Percentiles rank a stretch among this genome's conserved stretches.
Evolutionary conservation across 2,113 vertebrate species (phyloP).

Genomic region (Ahaetulla prasina): DNA sequence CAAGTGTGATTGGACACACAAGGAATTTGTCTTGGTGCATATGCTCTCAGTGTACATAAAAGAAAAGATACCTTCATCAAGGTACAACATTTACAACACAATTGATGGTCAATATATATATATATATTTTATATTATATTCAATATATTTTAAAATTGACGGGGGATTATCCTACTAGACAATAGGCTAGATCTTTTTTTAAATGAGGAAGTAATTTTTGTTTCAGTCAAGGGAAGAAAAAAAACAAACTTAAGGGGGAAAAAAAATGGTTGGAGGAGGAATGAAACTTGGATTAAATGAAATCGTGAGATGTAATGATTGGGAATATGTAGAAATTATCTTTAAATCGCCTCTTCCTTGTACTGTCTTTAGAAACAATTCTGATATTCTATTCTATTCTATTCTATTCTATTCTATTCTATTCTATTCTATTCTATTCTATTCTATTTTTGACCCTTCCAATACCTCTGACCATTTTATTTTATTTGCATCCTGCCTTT

Average conservation of each 20-base stretch:
- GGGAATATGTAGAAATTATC: background rate
- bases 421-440: no score
- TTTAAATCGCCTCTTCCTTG: background rate
- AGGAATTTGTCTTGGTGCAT: no score
- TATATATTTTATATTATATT: no score
- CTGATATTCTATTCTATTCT: no score
- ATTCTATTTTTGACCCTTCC: background rate
- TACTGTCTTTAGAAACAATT: background rate
- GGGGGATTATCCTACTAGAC: background rate
- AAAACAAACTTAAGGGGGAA: background rate
- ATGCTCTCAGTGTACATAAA: no score
- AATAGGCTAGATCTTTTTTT: background rate
- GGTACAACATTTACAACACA: no score
- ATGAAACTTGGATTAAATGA: background rate
- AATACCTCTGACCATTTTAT: background rate
- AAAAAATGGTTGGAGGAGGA: background rate
- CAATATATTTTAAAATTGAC: background rate
- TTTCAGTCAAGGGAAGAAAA: background rate
- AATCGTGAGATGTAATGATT: background rate
- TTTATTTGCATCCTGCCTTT: background rate
- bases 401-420: no score
- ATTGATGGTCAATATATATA: no score
- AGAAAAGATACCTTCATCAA: no score
- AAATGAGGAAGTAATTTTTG: background rate
- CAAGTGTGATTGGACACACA: no score